Evolutionary conservation across 2,797 vertebrate genomes (phyloP), one percentile per base, ranked within the genome.

Genomic region (Cephalopachus bancanus): DNA sequence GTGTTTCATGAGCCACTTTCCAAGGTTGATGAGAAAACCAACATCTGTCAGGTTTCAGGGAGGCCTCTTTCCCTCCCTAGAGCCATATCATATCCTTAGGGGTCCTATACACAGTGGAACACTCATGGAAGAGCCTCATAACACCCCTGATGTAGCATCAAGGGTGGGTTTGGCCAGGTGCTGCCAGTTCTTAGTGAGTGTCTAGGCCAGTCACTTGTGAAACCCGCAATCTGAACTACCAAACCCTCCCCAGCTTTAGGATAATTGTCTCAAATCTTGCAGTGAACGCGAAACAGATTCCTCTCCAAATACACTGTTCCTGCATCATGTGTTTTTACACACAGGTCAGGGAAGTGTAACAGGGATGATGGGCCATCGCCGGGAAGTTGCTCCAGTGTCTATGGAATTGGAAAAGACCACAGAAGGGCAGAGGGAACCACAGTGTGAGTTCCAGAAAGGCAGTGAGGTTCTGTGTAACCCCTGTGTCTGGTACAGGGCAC

Each of bases 401-500:
- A 0, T 20, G 30, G 74, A 17, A 3, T 7, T 71, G 51, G 49
- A n/a, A 19, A 30, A 49, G 37, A 65, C 57, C 17, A 2, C 7
- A 6, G 8, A 49, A 67, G 19, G 22, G 15, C 62, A 9, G 37
- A 7, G 28, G 72, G 37, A 64, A 26, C 4, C 44, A 22, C 7
- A 33, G 65, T 4, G 2, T 44, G 89, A 59, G 57, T 7, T 49
- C 79, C 26, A 49, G 59, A 37, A 55, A 53, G 26, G 79, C 57
- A n/a, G 22, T 2, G 6, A 60, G 78, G 55, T 20, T 49, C 71
- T 1, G 20, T 16, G 59, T 2, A 17, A 4, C 7, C 12, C 22
- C 44, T 0, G 5, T 0, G 4, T 30, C 71, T 72, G 6, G 51
- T 0, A 0, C 15, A 24, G 64, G 51, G 7, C 1, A 7, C 0